A percentile compares a stretch with the other conserved stretches of the same genome.
These are phyloP conservation scores for Amiota minor DNA, from an alignment of 2,888 invertebrate genomes.

Conservation along the genomic window DNA sequence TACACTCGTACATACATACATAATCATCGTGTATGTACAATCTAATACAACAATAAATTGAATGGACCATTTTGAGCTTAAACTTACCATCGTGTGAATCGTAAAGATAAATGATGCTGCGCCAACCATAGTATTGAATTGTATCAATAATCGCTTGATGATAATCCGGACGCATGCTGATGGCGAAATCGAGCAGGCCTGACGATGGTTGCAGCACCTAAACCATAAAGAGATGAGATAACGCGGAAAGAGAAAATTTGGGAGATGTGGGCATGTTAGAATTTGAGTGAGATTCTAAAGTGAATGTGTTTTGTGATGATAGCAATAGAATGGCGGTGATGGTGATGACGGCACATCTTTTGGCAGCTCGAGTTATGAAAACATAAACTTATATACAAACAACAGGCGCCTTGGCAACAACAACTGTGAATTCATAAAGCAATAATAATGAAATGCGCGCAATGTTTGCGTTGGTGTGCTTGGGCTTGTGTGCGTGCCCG, in stretches of 20 bases:
- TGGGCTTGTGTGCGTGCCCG: background rate
- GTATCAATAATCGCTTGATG: constrained; percentile 96
- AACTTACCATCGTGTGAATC: constrained; percentile 85
- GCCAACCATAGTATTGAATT: constrained; percentile 91
- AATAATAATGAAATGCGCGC: constrained; percentile 26
- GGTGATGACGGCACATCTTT: background rate
- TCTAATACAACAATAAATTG: background rate
- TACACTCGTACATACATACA: background rate
- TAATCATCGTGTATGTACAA: background rate
- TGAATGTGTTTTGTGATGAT: background rate
- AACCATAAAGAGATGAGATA: constrained; percentile 52
- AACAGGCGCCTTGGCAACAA: background rate
- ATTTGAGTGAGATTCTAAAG: background rate
- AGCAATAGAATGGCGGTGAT: background rate
- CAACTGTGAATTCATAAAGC: constrained; percentile 6
- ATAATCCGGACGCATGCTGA: constrained; percentile 96
- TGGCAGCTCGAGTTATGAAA: constrained; percentile 21
- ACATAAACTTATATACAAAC: constrained; percentile 22
- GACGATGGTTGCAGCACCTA: constrained; percentile 90
- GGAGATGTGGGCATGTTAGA: background rate
- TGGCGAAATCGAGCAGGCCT: constrained; percentile 90
- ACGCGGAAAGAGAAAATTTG: background rate
- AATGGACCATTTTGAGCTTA: too few species aligned
- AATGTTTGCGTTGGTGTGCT: background rate
- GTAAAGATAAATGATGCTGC: constrained; percentile 84